phyloP scores from a whole-genome alignment of 2,113 vertebrate species.

The Emydocephalus ijimae region DNA sequence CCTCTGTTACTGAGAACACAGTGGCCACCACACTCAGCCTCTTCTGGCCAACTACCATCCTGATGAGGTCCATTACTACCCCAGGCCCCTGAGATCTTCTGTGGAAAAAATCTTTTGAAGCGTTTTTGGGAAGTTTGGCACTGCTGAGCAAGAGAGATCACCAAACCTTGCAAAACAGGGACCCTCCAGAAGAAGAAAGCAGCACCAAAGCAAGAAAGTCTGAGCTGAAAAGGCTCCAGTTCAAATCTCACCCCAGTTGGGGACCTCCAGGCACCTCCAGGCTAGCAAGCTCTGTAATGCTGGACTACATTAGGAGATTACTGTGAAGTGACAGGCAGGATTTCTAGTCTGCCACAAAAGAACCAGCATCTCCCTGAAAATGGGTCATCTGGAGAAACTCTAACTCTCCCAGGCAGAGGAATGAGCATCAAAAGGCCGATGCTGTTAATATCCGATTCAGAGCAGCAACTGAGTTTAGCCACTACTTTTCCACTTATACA shows the following conservation, averaged over 20 bases:
- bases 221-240: not conserved
- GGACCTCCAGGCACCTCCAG: not conserved
- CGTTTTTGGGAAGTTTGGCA: not conserved
- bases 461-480: not conserved
- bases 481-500: not conserved
- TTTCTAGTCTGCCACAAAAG: not conserved
- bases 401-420: not conserved
- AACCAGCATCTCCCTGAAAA: not conserved
- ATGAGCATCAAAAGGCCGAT: not conserved
- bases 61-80: conserved; percentile 29
- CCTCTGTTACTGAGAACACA: not conserved
- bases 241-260: not conserved
- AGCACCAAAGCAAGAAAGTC: not conserved
- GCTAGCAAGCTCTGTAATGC: not conserved
- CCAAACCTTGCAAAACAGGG: not conserved
- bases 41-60: conserved; percentile 19
- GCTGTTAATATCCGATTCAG: not conserved
- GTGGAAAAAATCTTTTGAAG: not conserved
- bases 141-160: not conserved
- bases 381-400: not conserved
- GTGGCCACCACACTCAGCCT: not conserved
- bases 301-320: no score
- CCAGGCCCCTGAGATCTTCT: no score
- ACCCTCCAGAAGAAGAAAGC: not conserved
- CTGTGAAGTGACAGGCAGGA: not conserved